Percentiles rank a stretch among this genome's conserved stretches.
These are phyloP conservation scores for Sylvia atricapilla DNA, from an alignment of 2,113 vertebrate genomes.

Conservation along the genomic window DNA sequence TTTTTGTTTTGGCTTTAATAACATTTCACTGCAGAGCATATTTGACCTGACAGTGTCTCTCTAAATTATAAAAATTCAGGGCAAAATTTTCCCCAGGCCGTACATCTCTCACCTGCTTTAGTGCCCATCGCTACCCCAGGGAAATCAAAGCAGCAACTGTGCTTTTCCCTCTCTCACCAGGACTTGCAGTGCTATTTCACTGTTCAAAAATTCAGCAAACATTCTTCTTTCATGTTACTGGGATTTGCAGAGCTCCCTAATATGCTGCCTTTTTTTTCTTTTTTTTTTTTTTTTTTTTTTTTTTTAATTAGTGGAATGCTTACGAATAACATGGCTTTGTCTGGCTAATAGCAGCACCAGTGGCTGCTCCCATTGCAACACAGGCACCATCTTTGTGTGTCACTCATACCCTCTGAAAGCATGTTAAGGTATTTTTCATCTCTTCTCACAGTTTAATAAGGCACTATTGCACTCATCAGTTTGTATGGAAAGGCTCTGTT, in stretches of 20 bases:
- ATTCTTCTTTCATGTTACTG: background rate
- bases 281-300: background rate
- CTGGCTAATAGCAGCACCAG: background rate
- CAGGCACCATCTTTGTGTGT: background rate
- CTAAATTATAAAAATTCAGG: background rate
- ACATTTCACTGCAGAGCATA: background rate
- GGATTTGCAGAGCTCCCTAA: background rate
- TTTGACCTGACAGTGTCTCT: background rate
- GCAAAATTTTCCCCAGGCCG: background rate
- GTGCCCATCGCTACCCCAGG: background rate
- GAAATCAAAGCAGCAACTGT: conserved; percentile 14
- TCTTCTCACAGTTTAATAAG: background rate
- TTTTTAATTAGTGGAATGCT: background rate
- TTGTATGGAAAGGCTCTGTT: background rate
- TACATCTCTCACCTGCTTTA: conserved; percentile 11
- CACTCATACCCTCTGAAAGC: background rate
- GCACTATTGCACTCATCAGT: background rate
- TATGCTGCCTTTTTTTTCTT: background rate
- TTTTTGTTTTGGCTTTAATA: background rate
- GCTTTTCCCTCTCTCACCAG: background rate
- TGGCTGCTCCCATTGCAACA: background rate
- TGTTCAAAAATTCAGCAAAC: background rate
- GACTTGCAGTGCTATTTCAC: background rate
- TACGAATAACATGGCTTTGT: background rate
- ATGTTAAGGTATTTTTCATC: background rate